A percentile compares a stretch with the other conserved stretches of the same genome.
phyloP scores from a whole-genome alignment of 2,797 vertebrate species.

The Peromyscus aztecus region DNA sequence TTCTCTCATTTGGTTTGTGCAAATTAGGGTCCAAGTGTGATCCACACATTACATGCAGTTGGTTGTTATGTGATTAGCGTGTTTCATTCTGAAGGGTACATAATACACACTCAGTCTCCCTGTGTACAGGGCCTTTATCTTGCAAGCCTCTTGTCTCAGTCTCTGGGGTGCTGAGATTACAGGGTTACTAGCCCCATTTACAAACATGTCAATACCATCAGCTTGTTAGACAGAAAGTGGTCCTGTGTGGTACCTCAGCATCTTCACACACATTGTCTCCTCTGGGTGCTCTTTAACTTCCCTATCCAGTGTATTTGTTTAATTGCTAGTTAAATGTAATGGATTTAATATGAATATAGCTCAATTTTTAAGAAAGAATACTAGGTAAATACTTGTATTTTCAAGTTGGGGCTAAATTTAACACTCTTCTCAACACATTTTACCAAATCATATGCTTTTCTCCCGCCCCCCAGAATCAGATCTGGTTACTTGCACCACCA shows the following conservation, averaged over 20 bases:
- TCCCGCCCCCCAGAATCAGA: constrained; percentile 29
- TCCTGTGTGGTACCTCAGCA: not conserved
- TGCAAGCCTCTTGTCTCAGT: not conserved
- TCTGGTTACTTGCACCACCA: not conserved
- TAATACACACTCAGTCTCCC: not conserved
- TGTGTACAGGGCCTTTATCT: not conserved
- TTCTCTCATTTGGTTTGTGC: constrained; percentile 48
- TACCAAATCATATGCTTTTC: not conserved
- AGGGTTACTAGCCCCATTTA: not conserved
- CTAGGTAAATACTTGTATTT: not conserved
- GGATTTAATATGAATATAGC: not conserved
- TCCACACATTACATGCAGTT: not conserved
- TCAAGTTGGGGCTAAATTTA: constrained; percentile 20
- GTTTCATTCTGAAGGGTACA: not conserved
- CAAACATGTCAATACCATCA: not conserved
- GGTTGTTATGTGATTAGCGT: not conserved
- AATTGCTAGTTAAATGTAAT: not conserved
- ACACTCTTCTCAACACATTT: constrained; percentile 4
- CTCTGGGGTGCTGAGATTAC: not conserved
- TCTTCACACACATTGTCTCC: not conserved
- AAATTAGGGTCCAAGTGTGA: not conserved
- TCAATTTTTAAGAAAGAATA: constrained; percentile 47
- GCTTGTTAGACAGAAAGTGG: not conserved
- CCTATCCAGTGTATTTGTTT: not conserved
- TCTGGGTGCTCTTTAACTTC: not conserved